Conservation (phyloP, 2,113 vertebrate genomes). For the Dromas ardeola region DNA sequence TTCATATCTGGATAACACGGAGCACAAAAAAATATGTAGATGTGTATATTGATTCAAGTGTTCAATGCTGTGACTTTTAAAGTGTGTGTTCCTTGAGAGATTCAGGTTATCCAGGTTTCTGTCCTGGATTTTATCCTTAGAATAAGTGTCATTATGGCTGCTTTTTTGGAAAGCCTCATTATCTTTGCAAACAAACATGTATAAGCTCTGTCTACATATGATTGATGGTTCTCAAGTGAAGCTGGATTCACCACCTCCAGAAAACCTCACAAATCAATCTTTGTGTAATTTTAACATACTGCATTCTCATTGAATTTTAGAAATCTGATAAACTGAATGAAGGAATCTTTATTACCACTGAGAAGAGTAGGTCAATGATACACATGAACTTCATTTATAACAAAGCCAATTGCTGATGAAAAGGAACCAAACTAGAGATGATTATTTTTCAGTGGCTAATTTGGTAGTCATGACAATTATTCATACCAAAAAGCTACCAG, state of each 20-base stretch:
- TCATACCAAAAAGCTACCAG: background rate
- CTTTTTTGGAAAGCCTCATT: constrained; percentile 28
- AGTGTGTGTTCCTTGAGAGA: background rate
- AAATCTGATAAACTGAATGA: background rate
- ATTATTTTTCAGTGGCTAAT: background rate
- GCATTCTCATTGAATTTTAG: background rate
- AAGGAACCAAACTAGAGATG: background rate
- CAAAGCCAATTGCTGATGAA: constrained; percentile 4
- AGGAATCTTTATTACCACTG: constrained; percentile 3
- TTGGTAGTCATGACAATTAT: background rate
- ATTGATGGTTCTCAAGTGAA: background rate
- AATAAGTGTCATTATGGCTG: background rate
- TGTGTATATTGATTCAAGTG: background rate
- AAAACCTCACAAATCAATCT: constrained; percentile 20
- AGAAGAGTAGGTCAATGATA: background rate
- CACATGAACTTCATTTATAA: constrained; percentile 9
- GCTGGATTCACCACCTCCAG: background rate
- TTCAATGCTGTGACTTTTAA: background rate
- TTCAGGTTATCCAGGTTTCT: background rate
- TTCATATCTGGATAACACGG: background rate
- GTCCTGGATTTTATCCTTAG: background rate
- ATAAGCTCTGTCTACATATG: background rate
- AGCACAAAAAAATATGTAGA: background rate
- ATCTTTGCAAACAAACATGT: background rate
- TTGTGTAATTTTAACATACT: background rate